Conservation (phyloP, 2,888 invertebrate species). For the Protodeltote pygarga region DNA sequence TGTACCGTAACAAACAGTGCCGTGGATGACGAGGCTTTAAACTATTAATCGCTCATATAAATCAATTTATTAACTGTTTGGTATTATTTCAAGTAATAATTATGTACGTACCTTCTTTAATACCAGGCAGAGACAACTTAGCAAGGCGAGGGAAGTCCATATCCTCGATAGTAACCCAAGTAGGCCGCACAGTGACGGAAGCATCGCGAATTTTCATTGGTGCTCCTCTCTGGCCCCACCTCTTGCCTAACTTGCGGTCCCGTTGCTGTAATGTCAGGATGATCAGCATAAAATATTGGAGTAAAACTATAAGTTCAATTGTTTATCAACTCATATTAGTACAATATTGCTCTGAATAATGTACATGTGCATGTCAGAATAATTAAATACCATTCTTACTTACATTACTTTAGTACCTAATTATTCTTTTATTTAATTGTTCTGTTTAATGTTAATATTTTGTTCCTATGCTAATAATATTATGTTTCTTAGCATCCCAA, state of each 20-base stretch:
- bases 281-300: background rate
- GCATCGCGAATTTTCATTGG: slow-evolving; percentile 98
- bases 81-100: background rate
- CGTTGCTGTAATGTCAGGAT: slow-evolving; percentile 87
- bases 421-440: too few relatives aligned
- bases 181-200: slow-evolving; percentile 97
- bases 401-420: too few relatives aligned
- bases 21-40: too few relatives aligned
- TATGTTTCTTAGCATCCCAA: too few relatives aligned
- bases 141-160: slow-evolving; percentile 99
- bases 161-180: slow-evolving; percentile 98
- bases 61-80: background rate
- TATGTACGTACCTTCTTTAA: slow-evolving; percentile 89
- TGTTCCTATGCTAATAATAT: background rate
- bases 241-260: slow-evolving; percentile 93
- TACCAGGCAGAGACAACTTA: slow-evolving; percentile 96
- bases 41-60: too few relatives aligned
- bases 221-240: slow-evolving; percentile 94
- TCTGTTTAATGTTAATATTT: background rate
- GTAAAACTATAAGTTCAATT: background rate
- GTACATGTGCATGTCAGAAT: too few relatives aligned
- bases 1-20: too few relatives aligned
- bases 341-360: too few relatives aligned
- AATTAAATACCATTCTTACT: too few relatives aligned
- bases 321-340: too few relatives aligned